Base-by-base conservation (phyloP, 2,113 vertebrate genomes). In the Bos taurus region DNA sequence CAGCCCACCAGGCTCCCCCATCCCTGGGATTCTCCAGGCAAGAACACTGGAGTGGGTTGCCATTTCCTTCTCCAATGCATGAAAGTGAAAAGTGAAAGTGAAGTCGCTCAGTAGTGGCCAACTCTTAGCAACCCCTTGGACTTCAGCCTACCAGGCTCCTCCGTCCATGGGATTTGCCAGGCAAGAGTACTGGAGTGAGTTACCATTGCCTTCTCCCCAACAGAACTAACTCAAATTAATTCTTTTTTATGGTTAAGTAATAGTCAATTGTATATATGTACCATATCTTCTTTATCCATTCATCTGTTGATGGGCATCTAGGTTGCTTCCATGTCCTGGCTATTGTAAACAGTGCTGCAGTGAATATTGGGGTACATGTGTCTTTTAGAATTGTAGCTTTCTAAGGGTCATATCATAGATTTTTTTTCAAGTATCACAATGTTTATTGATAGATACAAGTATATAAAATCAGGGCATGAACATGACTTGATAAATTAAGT, bases 371-470 rank as follows among this genome's bases (percentile, higher is more conserved):
- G 67, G 21, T 74, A 74, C 67, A 74, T 7, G 11, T 74, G 36
- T 74, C 36, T 25, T 74, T 25, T 74, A 74, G 67, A 74, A 74
- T 40, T 40, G 36, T 40, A 40, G 67, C 36, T 25, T 74, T 40
- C 19, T 74, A 43, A 67, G 21, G 67, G 21, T 74, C 67, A 74
- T 40, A 25, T 40, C 2, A 36, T 36, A 36, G 36, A 36, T 67
- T 36, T 71, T 71, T 43, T 40, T 40, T 99, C 99, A 99, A 99
- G 99, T 99, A 99, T 99, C 99, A 99, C 99, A 99, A 99, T 99
- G 99, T 99, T 99, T 99, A 99, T 99, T 99, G 99, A 99, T 99
- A 99, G 99, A 99, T 99, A 99, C 99, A 99, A 99, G 99, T 99
- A 99, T 99, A 99, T 99, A 99, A 99, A 99, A 99, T 99, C 98